Conservation (phyloP, 2,113 vertebrate genomes). For the Geothlypis trichas region DNA sequence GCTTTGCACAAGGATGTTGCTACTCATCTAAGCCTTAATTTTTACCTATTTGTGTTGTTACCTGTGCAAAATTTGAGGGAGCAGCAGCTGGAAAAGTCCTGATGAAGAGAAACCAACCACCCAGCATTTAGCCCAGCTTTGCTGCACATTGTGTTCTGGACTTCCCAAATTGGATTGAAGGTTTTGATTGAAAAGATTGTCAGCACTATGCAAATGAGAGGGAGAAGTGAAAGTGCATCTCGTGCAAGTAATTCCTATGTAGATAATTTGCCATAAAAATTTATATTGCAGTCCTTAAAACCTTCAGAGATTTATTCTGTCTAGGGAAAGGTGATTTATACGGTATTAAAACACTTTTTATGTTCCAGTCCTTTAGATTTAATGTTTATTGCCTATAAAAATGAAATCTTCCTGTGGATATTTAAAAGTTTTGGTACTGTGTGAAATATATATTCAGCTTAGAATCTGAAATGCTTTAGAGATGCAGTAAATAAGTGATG, state of each 20-base stretch:
- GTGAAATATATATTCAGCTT: conserved; percentile 75
- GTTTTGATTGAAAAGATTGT: conserved; percentile 69
- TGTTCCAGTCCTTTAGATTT: conserved; percentile 85
- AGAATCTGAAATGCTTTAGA: conserved; percentile 66
- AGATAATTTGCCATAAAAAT: conserved; percentile 87
- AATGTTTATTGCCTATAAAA: conserved; percentile 88
- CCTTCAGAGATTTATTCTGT: conserved; percentile 81
- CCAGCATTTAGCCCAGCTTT: not conserved
- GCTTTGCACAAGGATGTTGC: not conserved
- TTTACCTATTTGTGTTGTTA: not conserved
- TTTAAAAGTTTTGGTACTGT: conserved; percentile 81
- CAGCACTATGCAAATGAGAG: conserved; percentile 79
- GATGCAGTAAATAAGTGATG: conserved; percentile 72
- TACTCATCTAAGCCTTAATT: not conserved
- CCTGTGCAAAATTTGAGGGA: not conserved
- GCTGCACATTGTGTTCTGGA: not conserved
- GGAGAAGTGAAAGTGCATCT: conserved; percentile 76
- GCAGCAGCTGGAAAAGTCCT: not conserved
- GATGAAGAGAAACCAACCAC: not conserved
- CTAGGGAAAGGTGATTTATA: conserved; percentile 83
- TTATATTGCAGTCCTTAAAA: conserved; percentile 81
- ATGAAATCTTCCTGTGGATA: conserved; percentile 84
- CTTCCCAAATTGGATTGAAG: conserved; percentile 50
- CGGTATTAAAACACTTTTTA: conserved; percentile 84
- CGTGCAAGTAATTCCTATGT: conserved; percentile 81